A percentile compares a stretch with the other conserved stretches of the same genome.
phyloP scores from a whole-genome alignment of 2,797 vertebrate genomes.

The Sorex maritimensis region DNA sequence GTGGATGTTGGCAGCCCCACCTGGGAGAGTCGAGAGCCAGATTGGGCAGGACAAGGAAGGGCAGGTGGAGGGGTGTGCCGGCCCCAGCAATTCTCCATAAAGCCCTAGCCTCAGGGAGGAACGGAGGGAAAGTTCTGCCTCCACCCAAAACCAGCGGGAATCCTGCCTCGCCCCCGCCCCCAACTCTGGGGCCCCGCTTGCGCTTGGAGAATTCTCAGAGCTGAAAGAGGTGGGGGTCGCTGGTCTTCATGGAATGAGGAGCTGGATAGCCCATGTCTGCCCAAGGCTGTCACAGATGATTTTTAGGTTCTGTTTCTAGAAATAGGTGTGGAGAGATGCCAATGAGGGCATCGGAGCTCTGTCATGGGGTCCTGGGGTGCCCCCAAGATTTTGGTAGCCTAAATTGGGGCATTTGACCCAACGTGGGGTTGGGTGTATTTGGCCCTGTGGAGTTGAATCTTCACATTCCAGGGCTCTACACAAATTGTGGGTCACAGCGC shows the following conservation, averaged over 20 bases:
- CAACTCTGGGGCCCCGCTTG: conserved; percentile 32
- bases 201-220: conserved; percentile 9
- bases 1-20: conserved; percentile 63
- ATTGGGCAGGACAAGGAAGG: conserved; percentile 59
- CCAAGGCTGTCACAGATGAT: neutral
- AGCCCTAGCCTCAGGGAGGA: conserved; percentile 71
- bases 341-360: neutral
- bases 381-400: neutral
- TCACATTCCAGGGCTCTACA: neutral
- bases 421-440: neutral
- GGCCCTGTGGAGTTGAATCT: neutral
- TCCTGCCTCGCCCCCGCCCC: conserved; percentile 32
- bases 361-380: neutral
- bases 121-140: conserved; percentile 60
- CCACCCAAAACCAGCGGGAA: conserved; percentile 40
- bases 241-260: too few relatives aligned
- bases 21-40: conserved; percentile 59
- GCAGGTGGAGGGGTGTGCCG: conserved; percentile 3
- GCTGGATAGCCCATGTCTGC: rapidly evolving
- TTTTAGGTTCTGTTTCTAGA: neutral
- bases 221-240: neutral
- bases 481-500: neutral
- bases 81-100: conserved; percentile 61
- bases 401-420: neutral
- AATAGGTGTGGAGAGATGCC: neutral